These are phyloP conservation scores for Podarcis muralis DNA, from an alignment of 2,113 vertebrate species.

Conservation along the genomic window DNA sequence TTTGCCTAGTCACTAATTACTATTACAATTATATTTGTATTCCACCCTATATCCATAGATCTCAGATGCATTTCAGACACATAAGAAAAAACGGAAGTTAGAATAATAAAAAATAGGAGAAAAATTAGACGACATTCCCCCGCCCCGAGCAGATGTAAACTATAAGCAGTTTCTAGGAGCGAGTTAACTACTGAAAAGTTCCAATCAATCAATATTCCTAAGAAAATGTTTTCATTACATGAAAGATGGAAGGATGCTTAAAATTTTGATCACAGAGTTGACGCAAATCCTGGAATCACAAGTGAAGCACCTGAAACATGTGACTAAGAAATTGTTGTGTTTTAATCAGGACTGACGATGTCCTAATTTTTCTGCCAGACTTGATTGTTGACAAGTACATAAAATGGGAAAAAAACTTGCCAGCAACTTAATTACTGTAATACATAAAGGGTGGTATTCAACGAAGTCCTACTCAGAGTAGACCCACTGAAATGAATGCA, in stretches of 20 bases:
- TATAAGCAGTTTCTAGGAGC: background rate
- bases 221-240: background rate
- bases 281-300: background rate
- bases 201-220: background rate
- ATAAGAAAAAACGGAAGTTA: background rate
- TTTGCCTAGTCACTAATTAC: background rate
- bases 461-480: too few relatives aligned
- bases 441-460: too few relatives aligned
- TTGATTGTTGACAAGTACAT: background rate
- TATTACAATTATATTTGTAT: too few relatives aligned
- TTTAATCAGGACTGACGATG: background rate
- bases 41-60: too few relatives aligned
- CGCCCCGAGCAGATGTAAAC: too few relatives aligned
- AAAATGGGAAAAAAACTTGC: background rate
- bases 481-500: background rate
- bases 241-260: background rate
- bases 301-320: background rate
- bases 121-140: background rate
- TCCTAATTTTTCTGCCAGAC: background rate
- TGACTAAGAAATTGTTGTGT: background rate
- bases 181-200: background rate
- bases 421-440: background rate
- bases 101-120: background rate
- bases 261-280: background rate
- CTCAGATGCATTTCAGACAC: background rate